Base-by-base conservation (phyloP, 1,140 invertebrate species). In the Agrilus planipennis region DNA sequence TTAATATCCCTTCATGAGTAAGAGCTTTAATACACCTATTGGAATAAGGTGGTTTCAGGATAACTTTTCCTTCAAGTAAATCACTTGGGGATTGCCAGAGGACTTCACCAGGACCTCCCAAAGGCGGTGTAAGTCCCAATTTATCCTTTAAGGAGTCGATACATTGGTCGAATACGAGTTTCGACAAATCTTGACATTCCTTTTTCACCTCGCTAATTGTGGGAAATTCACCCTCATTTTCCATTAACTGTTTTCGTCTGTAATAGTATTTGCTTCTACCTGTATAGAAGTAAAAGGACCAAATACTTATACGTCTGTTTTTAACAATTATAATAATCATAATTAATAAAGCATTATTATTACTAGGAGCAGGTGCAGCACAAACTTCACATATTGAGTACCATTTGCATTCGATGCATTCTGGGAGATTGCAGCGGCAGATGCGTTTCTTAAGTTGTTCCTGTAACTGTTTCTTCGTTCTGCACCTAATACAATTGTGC, bases 1-100 rank as follows among this genome's bases (percentile, higher is more conserved):
- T 53, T 51, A 68, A 41, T 41, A 69, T 66, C 44, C 59, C 59
- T 50, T 61, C 41, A 43, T 69, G 67, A 1, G 63, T 61, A 5
- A 57, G 38, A n/a, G 61, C 57, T 49, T 59, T 63, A 4, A 63
- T 47, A 27, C 53, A 47, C 41, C 60, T 55, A 5, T 45, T 30
- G 4, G 58, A 62, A 15, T 57, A 32, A 2, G 54, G 50, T 14
- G 58, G 58, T 28, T 48, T 60, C 17, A 60, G 40, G 12, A 41
- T 46, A 1, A 58, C 45, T 41, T 64, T 60, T 18, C 46, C 53
- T 11, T 63, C 54, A 3, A 63, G 46, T 23, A 60, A 41, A 45
- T 58, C 55, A 36, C 58, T 60, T 6, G 60, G 63, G 7, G 61
- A 60, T 27, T 50, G 46, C 63, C 62, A 63, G 11, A 63, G 41